Evolutionary conservation across 2,113 vertebrate genomes (phyloP), one percentile per base, ranked within the genome.

Genomic region (Rhagologus leucostigma): DNA sequence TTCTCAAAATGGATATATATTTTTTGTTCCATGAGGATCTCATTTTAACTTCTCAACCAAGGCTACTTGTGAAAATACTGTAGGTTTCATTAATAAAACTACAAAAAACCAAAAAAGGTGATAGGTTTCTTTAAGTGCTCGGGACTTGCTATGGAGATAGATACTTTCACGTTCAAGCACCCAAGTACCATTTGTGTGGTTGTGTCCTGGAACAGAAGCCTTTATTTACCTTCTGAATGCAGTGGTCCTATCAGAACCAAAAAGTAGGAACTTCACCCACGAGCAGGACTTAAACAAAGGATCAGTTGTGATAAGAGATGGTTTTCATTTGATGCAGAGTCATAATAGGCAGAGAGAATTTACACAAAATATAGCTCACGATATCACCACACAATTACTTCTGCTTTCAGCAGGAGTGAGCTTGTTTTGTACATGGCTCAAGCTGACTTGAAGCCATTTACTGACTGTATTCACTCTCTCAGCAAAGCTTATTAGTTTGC

Each of bases 311-410:
- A 18, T 49, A 69, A 77, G 49, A 65, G 14, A 13, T 30, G 11
- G 0, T 9, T 88, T 41, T 46, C 46, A 33, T 88, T 47, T 84
- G 47, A 50, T 81, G 16, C 23, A 70, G 26, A 90, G 84, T 14
- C 57, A 11, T 8, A 57, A 68, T 0, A 84, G 53, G 35, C 16
- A 64, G 80, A 50, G 49, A 82, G 10, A 24, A 62, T 46, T 85
- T 27, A 42, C 20, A 14, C 2, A 22, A 41, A 46, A 14, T 6
- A 52, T 8, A 57, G 19, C 14, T 55, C 63, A 30, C 1, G 3
- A 4, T 6, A 46, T 53, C 57, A 44, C 26, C 70, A 49, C 8
- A 33, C 0, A 0, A 33, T 77, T 6, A 6, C 5, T 52, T 63
- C 27, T 87, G 41, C 42, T 83, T 47, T 50, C 76, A 88, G 67